Conservation (phyloP, 2,888 invertebrate genomes). For the Drosophila robusta region DNA sequence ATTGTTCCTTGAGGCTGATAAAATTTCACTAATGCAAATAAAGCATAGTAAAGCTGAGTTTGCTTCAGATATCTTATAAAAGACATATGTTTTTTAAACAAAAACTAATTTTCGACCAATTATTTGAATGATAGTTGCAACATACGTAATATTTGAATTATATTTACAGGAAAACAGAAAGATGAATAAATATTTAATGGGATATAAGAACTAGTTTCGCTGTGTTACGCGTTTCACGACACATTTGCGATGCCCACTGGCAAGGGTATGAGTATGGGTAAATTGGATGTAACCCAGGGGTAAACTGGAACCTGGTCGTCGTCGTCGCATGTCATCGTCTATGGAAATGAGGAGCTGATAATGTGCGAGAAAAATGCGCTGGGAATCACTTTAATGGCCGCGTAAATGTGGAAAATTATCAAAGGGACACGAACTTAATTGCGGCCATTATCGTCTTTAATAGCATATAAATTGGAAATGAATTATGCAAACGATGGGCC, state of each 20-base stretch:
- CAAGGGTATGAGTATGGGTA: background rate
- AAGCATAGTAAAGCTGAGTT: too few relatives aligned
- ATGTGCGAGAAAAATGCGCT: slow-evolving; percentile 67
- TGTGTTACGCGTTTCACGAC: background rate
- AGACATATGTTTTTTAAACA: too few relatives aligned
- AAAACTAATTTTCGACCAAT: too few relatives aligned
- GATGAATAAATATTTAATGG: too few relatives aligned
- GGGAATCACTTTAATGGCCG: slow-evolving; percentile 78
- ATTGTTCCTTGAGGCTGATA: too few relatives aligned
- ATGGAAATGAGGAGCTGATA: slow-evolving; percentile 72
- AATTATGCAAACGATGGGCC: slow-evolving; percentile 70
- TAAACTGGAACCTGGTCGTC: background rate
- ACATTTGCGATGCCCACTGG: background rate
- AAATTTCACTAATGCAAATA: too few relatives aligned
- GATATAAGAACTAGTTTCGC: background rate
- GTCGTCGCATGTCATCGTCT: slow-evolving; percentile 44
- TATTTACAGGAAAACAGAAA: too few relatives aligned
- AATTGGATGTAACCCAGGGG: background rate
- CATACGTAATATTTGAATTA: too few relatives aligned
- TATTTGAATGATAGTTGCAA: background rate
- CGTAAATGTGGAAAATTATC: slow-evolving; percentile 80
- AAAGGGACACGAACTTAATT: slow-evolving; percentile 81
- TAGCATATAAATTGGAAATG: slow-evolving; percentile 77
- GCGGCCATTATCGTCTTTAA: slow-evolving; percentile 76
- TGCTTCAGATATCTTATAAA: too few relatives aligned